These are phyloP conservation scores for Schizotus pectinicornis DNA, from an alignment of 2,888 invertebrate species.

Conservation along the genomic window DNA sequence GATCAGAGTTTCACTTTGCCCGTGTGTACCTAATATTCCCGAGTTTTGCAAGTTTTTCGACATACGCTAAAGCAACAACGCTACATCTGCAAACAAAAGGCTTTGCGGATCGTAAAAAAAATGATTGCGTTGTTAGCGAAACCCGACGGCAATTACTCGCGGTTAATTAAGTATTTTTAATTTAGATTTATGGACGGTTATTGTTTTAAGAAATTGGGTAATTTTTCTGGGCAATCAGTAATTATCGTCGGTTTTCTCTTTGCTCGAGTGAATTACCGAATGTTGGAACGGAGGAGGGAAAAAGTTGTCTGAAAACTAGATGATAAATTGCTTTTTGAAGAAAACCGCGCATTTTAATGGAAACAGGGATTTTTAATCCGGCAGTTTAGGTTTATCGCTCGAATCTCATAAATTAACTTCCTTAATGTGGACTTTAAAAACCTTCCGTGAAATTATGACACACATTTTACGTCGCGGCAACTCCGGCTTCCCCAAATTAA, in stretches of 20 bases:
- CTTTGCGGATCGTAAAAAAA: no score
- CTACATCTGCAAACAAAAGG: no score
- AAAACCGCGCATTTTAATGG: slow-evolving; percentile 24
- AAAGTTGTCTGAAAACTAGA: background rate
- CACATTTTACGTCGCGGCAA: slow-evolving; percentile 35
- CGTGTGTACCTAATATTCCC: slow-evolving; percentile 36
- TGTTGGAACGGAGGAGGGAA: no score
- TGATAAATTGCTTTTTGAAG: slow-evolving; percentile 7
- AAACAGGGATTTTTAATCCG: slow-evolving; percentile 32
- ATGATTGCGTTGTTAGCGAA: no score
- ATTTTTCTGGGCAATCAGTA: no score
- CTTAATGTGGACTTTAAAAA: slow-evolving; percentile 32
- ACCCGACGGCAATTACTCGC: no score
- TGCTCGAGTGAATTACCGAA: no score
- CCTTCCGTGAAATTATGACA: slow-evolving; percentile 34
- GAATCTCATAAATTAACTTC: slow-evolving; percentile 35
- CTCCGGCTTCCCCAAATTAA: slow-evolving; percentile 42
- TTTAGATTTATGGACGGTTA: no score
- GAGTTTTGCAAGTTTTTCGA: slow-evolving; percentile 22
- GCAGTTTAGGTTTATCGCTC: slow-evolving; percentile 35
- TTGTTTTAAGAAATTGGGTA: no score
- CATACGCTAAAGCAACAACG: background rate
- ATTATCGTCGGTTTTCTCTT: no score
- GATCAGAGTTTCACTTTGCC: slow-evolving; percentile 45
- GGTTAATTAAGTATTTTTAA: no score